Percentiles rank a stretch among this genome's conserved stretches.
Evolutionary conservation across 2,113 vertebrate genomes (phyloP).

Genomic region (Scopus umbretta): DNA sequence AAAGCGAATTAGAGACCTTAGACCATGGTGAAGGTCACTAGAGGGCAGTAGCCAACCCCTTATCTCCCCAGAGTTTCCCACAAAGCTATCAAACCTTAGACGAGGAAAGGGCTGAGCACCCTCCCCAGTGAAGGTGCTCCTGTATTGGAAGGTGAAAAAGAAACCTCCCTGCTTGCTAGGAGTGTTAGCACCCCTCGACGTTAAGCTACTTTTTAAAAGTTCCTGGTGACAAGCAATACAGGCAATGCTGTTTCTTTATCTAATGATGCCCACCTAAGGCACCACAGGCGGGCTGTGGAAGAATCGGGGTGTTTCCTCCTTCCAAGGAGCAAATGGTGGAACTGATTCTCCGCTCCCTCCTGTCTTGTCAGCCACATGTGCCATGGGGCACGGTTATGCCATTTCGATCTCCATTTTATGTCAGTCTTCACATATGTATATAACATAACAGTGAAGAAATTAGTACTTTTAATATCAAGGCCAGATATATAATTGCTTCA

Average conservation of each 20-base stretch:
- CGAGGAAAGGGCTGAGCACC: neutral
- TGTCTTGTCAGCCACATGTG: neutral
- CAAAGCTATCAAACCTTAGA: neutral
- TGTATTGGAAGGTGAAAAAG: neutral
- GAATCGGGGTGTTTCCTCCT: neutral
- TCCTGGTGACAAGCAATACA: neutral
- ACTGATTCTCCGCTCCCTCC: neutral
- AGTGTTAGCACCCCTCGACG: neutral
- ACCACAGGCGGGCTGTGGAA: neutral
- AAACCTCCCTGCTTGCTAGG: neutral
- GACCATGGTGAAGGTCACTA: neutral
- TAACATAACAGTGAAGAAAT: neutral
- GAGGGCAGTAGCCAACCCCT: conserved; percentile 60
- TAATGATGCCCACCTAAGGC: neutral
- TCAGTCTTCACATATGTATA: neutral
- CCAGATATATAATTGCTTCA: neutral
- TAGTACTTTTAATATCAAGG: neutral
- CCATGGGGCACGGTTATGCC: too few relatives aligned
- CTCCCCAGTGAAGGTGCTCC: fast-evolving
- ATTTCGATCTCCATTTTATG: neutral
- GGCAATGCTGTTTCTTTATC: neutral
- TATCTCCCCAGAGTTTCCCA: neutral
- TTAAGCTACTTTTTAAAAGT: neutral
- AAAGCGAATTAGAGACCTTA: neutral
- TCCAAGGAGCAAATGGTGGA: neutral